Evolutionary conservation across 2,797 vertebrate species (phyloP).

Genomic region (Takifugu rubripes): DNA sequence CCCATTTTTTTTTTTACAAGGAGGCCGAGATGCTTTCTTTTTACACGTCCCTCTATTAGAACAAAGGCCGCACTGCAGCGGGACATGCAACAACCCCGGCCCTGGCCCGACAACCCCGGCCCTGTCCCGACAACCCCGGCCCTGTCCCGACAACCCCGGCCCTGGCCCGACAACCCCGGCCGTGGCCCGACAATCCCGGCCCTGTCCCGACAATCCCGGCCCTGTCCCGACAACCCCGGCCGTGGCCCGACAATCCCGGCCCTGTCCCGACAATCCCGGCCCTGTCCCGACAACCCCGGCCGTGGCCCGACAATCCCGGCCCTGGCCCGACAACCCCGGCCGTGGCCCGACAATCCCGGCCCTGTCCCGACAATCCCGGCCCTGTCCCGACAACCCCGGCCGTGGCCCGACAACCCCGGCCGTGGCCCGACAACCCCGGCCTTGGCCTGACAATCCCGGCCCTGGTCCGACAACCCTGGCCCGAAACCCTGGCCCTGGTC

Average conservation of each 20-base stretch:
- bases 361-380: neutral
- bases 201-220: conserved; percentile 1
- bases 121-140: too few relatives aligned
- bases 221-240: neutral
- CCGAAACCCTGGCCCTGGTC: neutral
- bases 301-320: conserved; percentile 1
- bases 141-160: neutral
- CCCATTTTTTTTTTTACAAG: conserved; percentile 69
- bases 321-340: neutral
- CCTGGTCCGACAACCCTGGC: too few relatives aligned
- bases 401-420: neutral
- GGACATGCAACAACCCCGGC: conserved; percentile 6
- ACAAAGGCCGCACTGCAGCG: neutral
- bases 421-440: conserved; percentile 1
- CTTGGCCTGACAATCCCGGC: too few relatives aligned
- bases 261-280: neutral
- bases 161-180: neutral
- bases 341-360: neutral
- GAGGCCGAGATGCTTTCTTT: conserved; percentile 67
- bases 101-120: conserved; percentile 1
- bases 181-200: neutral
- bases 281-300: neutral
- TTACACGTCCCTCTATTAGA: conserved; percentile 36
- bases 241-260: conserved; percentile 1
- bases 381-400: neutral